Conservation (phyloP, 2,888 invertebrate genomes). For the Polyommatus icarus region DNA sequence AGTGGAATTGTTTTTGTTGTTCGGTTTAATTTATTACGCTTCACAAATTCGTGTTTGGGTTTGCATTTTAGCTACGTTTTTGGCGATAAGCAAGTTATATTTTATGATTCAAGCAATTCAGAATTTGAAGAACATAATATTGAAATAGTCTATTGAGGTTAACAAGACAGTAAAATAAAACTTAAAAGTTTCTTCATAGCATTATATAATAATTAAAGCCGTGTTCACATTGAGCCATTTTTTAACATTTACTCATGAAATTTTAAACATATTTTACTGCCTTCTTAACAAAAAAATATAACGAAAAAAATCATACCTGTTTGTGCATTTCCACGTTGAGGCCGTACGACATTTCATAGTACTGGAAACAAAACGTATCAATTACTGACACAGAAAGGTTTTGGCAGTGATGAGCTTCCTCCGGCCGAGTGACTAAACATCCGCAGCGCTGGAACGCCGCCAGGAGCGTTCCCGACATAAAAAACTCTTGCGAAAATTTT, state of each 20-base stretch:
- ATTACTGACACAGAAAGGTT: conserved; percentile 66
- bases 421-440: conserved; percentile 77
- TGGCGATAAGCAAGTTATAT: neutral
- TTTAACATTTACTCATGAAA: neutral
- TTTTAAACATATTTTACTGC: too few relatives aligned
- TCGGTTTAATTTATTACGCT: conserved; percentile 21
- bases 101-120: neutral
- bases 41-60: conserved; percentile 1
- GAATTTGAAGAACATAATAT: neutral
- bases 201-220: neutral
- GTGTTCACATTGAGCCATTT: neutral
- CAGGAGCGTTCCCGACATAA: conserved; percentile 75
- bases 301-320: conserved; percentile 84
- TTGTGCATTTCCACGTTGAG: conserved; percentile 99
- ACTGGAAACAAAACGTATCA: conserved; percentile 86
- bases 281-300: neutral
- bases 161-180: too few relatives aligned
- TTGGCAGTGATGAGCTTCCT: conserved; percentile 76
- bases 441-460: conserved; percentile 72
- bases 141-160: too few relatives aligned
- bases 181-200: neutral
- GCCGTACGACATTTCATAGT: conserved; percentile 99
- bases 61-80: conserved; percentile 9
- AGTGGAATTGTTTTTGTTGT: conserved; percentile 5
- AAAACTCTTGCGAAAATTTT: conserved; percentile 76